Evolutionary conservation across 2,888 invertebrate genomes (phyloP), one percentile per base, ranked within the genome.

Genomic region (Therioaphis trifolii): DNA sequence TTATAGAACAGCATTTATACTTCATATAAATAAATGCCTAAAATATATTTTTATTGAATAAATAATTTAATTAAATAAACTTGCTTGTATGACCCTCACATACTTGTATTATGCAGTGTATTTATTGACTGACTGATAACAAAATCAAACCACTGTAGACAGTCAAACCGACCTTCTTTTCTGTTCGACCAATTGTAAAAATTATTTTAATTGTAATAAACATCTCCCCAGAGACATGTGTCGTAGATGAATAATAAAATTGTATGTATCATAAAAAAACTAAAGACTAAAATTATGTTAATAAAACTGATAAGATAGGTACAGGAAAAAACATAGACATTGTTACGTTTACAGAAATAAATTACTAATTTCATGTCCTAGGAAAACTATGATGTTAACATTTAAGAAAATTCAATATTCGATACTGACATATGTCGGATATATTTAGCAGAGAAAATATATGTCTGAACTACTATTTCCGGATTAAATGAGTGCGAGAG

Each of bases 121-220:
- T 58, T 52, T 52, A 72, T 52, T 35, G n/a, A 72, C 24, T 5
- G 52, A 72, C 72, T n/a, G 52, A 72, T 69, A 46, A 68, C 12
- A 12, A 69, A 43, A 24, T 72, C 49, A 18, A 29, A 72, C 24
- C 12, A n/a, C 14, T 7, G 12, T 27, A n/a, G n/a, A 52, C n/a
- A 4, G 72, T 21, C 24, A 15, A 52, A 52, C 27, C 21, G 21
- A 72, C 52, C 29, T 72, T n/a, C 49, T 72, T 72, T 52, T 58
- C 58, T 3, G 2, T 24, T 58, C 0, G 12, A 11, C 2, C 21
- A 58, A 21, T 58, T 24, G 9, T 58, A 21, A 58, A 58, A 21
- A 52, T 52, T 12, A 5, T 52, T 24, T 29, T 52, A 52, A 72
- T 24, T 7, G 24, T 69, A n/a, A 29, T 7, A 14, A 52, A 72